phyloP scores from a whole-genome alignment of 1,140 invertebrate genomes.

The Diorhabda carinulata region DNA sequence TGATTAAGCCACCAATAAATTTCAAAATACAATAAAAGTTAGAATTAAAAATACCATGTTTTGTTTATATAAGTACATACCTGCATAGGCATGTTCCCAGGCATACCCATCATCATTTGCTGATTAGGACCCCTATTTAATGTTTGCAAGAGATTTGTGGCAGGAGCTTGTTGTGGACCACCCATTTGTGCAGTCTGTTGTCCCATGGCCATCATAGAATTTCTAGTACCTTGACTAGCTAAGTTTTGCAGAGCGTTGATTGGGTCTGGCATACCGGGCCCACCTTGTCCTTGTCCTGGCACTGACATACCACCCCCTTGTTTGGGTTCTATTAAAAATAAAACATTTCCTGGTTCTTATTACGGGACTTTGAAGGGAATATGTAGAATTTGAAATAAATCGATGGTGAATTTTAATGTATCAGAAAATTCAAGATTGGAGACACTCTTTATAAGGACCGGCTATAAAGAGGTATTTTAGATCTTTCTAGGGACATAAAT shows the following conservation, averaged over 20 bases:
- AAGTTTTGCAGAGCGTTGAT: slow-evolving; percentile 83
- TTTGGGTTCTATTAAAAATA: slow-evolving; percentile 9
- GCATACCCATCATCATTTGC: slow-evolving; percentile 50
- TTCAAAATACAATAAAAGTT: neutral
- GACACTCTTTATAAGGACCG: neutral
- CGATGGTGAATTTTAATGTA: neutral
- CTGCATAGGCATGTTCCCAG: slow-evolving; percentile 30
- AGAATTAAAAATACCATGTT: neutral
- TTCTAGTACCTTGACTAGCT: slow-evolving; percentile 64
- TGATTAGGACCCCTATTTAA: slow-evolving; percentile 58
- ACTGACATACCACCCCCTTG: slow-evolving; percentile 30
- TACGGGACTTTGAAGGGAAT: neutral
- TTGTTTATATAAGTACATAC: slow-evolving; percentile 9
- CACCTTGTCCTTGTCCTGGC: slow-evolving; percentile 45
- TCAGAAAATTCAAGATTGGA: neutral
- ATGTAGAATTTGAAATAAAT: neutral
- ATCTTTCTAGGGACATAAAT: no score
- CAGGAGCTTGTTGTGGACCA: slow-evolving; percentile 51
- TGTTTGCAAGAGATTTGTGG: slow-evolving; percentile 57
- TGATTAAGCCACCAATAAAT: no score
- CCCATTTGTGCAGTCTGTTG: slow-evolving; percentile 56
- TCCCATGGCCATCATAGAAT: slow-evolving; percentile 47
- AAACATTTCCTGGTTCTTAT: neutral
- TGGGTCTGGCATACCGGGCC: slow-evolving; percentile 64
- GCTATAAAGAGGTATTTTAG: no score